Percentiles rank a stretch among this genome's conserved stretches.
These are phyloP conservation scores for Pseudochromis fuscus DNA, from an alignment of 2,797 vertebrate species.

Conservation along the genomic window DNA sequence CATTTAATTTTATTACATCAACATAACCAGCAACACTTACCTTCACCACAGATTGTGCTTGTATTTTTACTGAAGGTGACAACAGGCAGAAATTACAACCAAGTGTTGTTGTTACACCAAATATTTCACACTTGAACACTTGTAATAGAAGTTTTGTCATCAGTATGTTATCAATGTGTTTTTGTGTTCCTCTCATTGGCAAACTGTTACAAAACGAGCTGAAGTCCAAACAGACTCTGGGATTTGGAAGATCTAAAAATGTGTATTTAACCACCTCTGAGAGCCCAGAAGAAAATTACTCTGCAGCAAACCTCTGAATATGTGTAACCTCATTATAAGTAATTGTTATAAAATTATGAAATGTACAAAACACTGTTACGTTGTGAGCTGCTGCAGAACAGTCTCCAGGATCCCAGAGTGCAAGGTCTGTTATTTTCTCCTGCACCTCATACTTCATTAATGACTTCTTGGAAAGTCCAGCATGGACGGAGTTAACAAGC, in stretches of 20 bases:
- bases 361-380: not conserved
- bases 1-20: too few relatives aligned
- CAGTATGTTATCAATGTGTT: not conserved
- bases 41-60: not conserved
- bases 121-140: not conserved
- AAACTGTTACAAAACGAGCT: not conserved
- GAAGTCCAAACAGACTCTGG: not conserved
- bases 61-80: not conserved
- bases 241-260: not conserved
- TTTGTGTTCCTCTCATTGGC: not conserved
- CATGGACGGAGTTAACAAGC: not conserved
- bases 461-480: too few relatives aligned
- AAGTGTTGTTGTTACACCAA: not conserved
- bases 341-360: not conserved
- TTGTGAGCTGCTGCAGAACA: not conserved
- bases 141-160: not conserved
- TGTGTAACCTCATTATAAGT: not conserved
- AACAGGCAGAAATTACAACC: not conserved
- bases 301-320: not conserved
- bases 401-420: not conserved
- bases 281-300: not conserved
- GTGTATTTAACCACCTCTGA: not conserved
- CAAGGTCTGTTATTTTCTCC: not conserved
- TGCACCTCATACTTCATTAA: not conserved
- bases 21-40: too few relatives aligned